phyloP scores from a whole-genome alignment of 1,140 invertebrate species.

The Aradophagus sp. region DNA sequence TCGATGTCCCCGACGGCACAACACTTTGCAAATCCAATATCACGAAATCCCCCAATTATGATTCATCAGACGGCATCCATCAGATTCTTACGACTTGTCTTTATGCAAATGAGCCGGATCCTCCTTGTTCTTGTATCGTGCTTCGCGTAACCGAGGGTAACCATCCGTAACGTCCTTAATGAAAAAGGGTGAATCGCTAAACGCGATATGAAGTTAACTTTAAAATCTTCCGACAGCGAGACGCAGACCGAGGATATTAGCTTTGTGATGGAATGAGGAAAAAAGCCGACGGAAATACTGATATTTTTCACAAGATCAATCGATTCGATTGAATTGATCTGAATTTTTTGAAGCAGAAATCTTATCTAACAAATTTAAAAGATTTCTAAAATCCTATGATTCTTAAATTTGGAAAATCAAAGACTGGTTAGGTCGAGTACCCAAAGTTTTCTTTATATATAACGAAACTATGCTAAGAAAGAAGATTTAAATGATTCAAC shows the following conservation, averaged over 20 bases:
- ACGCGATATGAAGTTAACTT: slow-evolving; percentile 55
- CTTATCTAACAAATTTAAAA: too few species aligned
- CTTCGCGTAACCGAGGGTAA: slow-evolving; percentile 52
- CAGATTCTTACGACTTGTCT: slow-evolving; percentile 48
- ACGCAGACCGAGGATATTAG: neutral
- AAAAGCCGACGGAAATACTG: too few species aligned
- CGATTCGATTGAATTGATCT: too few species aligned
- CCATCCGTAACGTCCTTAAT: slow-evolving; percentile 66
- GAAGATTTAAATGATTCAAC: too few species aligned
- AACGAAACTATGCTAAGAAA: too few species aligned
- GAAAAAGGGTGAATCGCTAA: slow-evolving; percentile 65
- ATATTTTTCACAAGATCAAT: too few species aligned
- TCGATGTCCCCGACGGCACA: slow-evolving; percentile 7
- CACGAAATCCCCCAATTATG: slow-evolving; percentile 24
- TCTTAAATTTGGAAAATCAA: too few species aligned
- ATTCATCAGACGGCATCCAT: slow-evolving; percentile 41
- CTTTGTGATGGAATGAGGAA: neutral
- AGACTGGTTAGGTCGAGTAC: too few species aligned
- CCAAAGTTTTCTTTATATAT: too few species aligned
- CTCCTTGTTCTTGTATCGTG: slow-evolving; percentile 41
- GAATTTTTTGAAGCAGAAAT: too few species aligned
- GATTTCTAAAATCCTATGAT: too few species aligned
- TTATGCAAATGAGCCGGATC: slow-evolving; percentile 52
- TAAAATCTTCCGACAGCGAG: slow-evolving; percentile 21
- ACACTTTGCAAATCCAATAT: slow-evolving; percentile 21